These are phyloP conservation scores for Bubalus kerabau DNA, from an alignment of 2,113 vertebrate species.

Conservation along the genomic window DNA sequence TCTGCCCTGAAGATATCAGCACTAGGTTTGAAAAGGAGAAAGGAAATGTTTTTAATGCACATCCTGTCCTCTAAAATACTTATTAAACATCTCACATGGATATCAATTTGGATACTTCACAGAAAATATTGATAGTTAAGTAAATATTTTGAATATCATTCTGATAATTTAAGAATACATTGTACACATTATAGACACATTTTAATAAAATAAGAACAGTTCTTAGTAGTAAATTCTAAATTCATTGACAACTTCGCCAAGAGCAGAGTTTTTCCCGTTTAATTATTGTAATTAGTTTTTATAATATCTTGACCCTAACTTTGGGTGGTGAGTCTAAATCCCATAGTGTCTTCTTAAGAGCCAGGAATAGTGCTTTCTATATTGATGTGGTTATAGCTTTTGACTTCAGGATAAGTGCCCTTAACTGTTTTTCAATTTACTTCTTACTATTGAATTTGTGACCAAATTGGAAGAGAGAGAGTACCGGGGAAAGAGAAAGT, in stretches of 20 bases:
- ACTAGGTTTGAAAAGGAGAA: neutral
- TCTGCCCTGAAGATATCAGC: constrained; percentile 36
- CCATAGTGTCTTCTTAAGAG: neutral
- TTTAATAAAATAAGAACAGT: constrained; percentile 41
- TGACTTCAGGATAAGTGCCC: neutral
- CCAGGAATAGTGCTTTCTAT: neutral
- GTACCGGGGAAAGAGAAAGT: neutral
- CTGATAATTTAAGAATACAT: constrained; percentile 13
- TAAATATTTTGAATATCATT: constrained; percentile 43
- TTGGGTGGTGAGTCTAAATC: neutral
- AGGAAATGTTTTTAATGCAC: neutral
- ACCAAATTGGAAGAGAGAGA: neutral
- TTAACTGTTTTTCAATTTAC: neutral
- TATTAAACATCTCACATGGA: neutral
- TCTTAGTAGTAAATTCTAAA: neutral
- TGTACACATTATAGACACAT: neutral
- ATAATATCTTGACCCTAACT: neutral
- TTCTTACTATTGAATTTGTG: neutral
- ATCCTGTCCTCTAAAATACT: neutral
- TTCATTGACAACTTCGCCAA: neutral
- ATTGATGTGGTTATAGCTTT: neutral
- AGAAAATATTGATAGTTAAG: neutral
- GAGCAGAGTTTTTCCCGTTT: neutral
- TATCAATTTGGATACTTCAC: neutral
- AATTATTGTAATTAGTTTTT: neutral